Evolutionary conservation across 2,113 vertebrate species (phyloP), one percentile per base, ranked within the genome.

Genomic region (Ciconia boyciana): DNA sequence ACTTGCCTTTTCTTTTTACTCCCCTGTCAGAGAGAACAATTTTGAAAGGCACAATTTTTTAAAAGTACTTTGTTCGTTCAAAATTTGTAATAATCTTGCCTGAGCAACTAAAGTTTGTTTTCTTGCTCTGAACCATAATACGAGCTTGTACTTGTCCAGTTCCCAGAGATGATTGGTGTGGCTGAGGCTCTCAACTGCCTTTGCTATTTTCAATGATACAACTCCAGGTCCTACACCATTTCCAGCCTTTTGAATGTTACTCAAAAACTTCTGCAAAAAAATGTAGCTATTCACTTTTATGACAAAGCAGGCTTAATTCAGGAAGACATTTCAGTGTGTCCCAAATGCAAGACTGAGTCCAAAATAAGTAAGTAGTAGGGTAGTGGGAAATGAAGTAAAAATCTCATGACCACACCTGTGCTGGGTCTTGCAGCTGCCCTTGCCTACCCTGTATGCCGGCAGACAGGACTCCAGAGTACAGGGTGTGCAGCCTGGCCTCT

Each of bases 141-240:
- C 0, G 1, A 83, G 46, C 22, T 66, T 31, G 4, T 39, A 62
- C 16, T 21, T 49, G 24, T 8, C 18, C 44, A 16, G 36, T 41
- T 89, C 81, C 61, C 11, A 2, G 31, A 71, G 91, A 22, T 17
- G 18, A 21, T 17, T 26, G 7, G 10, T 4, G 21, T 18, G 60
- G 39, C 48, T 62, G 79, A 60, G 29, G n/a, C 29, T 69, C 54
- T 55, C 75, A 43, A 2, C 44, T 74, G 22, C 3, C 87, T 69
- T 69, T 76, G 57, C 52, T 55, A 15, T 64, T 70, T 31, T 24
- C 71, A 54, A 0, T 21, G 57, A 61, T 14, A 39, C 9, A 61
- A 7, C 34, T 83, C 28, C 57, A 49, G 18, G 22, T 89, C 34
- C 58, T 39, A 6, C 0, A 0, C 57, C 0, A 54, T 54, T 76